Conservation (phyloP, 2,888 invertebrate genomes). For the Oeneis ivallda region DNA sequence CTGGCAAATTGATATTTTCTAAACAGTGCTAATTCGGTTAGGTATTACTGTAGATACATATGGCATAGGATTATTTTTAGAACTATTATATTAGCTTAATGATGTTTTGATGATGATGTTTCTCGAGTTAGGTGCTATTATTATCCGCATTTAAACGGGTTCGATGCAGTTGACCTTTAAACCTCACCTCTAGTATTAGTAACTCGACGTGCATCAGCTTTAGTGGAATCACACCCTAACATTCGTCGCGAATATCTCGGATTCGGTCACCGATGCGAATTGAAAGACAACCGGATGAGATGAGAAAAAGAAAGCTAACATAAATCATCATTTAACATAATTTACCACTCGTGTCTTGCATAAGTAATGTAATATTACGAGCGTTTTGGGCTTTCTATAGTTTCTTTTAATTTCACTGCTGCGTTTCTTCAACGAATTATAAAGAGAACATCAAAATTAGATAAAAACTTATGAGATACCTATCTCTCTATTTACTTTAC, state of each 20-base stretch:
- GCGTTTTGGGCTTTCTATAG: conserved; percentile 3
- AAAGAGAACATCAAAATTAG: not conserved
- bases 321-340: conserved; percentile 14
- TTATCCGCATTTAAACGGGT: too few species aligned
- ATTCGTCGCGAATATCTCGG: conserved; percentile 3
- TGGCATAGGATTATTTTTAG: too few species aligned
- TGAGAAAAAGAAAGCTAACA: conserved; percentile 18
- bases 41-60: too few species aligned
- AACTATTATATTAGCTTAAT: too few species aligned
- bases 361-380: conserved; percentile 12
- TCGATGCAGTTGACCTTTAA: too few species aligned
- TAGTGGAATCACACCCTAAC: not conserved
- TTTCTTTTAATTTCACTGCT: conserved; percentile 10
- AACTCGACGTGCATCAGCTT: not conserved
- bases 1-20: too few species aligned
- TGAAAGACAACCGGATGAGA: conserved; percentile 1
- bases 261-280: conserved; percentile 10
- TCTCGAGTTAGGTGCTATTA: too few species aligned
- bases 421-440: not conserved
- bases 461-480: too few species aligned
- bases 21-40: too few species aligned
- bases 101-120: too few species aligned
- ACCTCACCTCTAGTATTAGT: too few species aligned
- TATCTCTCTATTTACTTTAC: too few species aligned
- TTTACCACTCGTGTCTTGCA: conserved; percentile 5